Base-by-base conservation (phyloP, 2,888 invertebrate species). In the Melanotus villosus region DNA sequence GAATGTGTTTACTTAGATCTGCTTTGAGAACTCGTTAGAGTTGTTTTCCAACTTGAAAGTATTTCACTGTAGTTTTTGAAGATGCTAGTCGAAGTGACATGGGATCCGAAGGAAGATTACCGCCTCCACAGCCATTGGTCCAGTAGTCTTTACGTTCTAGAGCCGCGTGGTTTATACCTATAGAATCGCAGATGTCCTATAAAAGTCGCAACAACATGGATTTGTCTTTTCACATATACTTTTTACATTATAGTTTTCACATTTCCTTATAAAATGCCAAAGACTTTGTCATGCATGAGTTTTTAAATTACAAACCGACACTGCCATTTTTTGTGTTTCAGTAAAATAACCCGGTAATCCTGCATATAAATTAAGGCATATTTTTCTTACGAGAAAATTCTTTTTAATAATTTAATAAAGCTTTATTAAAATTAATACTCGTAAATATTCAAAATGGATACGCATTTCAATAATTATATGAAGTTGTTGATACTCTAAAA, bases 111-210 rank as follows among this genome's bases (percentile, higher is more conserved):
- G 47, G 56, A 67, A 70, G 81, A 80, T 82, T 81, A 80, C 79
- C 73, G 75, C 74, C 77, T 78, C 75, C 76, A 77, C 79, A 80
- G 79, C 80, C 78, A 82, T 82, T 82, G 82, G 81, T 82, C 81
- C 80, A 75, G 80, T 77, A 77, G 79, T 81, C 80, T 78, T 81
- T 80, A 81, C 74, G 74, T 78, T 75, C 77, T 68, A 75, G 76
- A 73, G 75, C 79, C 75, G 70, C 73, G 76, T 75, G 76, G 76
- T 80, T 78, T 79, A 80, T 79, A 78, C 80, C 80, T 79, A 80
- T 79, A 80, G 82, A 82, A 81, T 82, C 81, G 81, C 80, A 80
- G 80, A 80, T 81, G 80, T 80, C 80, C 80, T 80, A 82, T 82
- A 82, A 82, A 82, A 82, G 78, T 80, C 79, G 79, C 79, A 80